These are phyloP conservation scores for Calyptomena viridis DNA, from an alignment of 2,113 vertebrate genomes.

Conservation along the genomic window DNA sequence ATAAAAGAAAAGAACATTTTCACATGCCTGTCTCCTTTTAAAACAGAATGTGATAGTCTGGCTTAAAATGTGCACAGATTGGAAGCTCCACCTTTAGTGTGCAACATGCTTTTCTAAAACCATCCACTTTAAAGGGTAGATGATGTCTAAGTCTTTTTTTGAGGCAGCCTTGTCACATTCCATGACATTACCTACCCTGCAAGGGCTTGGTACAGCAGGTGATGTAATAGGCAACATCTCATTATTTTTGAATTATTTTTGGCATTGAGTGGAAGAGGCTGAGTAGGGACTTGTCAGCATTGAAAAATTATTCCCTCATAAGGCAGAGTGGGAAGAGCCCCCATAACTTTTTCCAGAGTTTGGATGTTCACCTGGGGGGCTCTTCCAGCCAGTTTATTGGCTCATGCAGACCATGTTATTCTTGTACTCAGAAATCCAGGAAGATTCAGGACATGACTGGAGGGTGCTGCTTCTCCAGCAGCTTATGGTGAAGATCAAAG, in stretches of 20 bases:
- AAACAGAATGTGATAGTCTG: not conserved
- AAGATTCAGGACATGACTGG: not conserved
- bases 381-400: not conserved
- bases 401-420: not conserved
- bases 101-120: not conserved
- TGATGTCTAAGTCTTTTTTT: not conserved
- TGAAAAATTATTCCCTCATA: not conserved
- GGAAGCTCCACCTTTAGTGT: constrained; percentile 1
- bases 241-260: not conserved
- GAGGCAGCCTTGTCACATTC: not conserved
- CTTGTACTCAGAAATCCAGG: not conserved
- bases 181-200: not conserved
- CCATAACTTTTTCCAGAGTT: not conserved
- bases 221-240: not conserved
- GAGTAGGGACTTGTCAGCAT: not conserved
- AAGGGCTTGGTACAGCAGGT: not conserved
- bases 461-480: not conserved
- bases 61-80: not conserved
- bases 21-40: not conserved
- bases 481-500: not conserved
- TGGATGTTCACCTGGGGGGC: not conserved
- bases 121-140: not conserved
- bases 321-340: not conserved
- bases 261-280: not conserved
- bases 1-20: not conserved